Evolutionary conservation across 2,888 invertebrate species (phyloP).

Genomic region (Leucania comma): DNA sequence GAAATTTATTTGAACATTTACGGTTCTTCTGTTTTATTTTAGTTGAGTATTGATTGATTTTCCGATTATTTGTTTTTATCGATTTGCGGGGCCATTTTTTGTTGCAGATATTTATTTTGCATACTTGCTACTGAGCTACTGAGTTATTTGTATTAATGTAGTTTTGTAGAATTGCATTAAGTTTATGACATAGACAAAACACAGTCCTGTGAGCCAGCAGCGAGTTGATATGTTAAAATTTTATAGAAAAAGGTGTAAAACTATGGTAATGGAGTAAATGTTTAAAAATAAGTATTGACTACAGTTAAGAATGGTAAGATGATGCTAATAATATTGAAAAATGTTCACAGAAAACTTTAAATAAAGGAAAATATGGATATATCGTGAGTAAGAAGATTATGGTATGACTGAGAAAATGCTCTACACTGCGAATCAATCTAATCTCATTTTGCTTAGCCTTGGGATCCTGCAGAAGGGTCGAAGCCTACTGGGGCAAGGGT

Average conservation of each 20-base stretch:
- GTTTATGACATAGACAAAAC: conserved; percentile 9
- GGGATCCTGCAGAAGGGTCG: too few species aligned
- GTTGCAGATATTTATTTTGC: conserved; percentile 19
- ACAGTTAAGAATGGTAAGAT: too few species aligned
- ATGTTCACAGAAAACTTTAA: too few species aligned
- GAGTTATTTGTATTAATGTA: conserved; percentile 31
- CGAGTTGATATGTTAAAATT: not conserved
- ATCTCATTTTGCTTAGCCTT: too few species aligned
- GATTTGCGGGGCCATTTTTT: conserved; percentile 52
- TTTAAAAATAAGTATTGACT: too few species aligned
- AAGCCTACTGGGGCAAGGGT: too few species aligned
- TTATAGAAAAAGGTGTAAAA: not conserved
- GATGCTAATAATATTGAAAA: too few species aligned
- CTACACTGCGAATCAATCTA: too few species aligned
- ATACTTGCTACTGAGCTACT: not conserved
- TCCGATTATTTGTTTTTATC: conserved; percentile 57
- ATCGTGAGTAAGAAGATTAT: too few species aligned
- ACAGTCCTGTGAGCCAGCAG: not conserved
- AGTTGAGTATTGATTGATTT: conserved; percentile 63
- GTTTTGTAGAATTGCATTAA: conserved; percentile 12
- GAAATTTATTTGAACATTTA: conserved; percentile 61
- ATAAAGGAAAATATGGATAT: too few species aligned
- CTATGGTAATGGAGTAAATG: not conserved
- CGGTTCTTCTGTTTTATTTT: conserved; percentile 63
- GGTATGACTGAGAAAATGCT: too few species aligned